phyloP scores from a whole-genome alignment of 2,113 vertebrate genomes.

The Sinocyclocheilus anshuiensis region DNA sequence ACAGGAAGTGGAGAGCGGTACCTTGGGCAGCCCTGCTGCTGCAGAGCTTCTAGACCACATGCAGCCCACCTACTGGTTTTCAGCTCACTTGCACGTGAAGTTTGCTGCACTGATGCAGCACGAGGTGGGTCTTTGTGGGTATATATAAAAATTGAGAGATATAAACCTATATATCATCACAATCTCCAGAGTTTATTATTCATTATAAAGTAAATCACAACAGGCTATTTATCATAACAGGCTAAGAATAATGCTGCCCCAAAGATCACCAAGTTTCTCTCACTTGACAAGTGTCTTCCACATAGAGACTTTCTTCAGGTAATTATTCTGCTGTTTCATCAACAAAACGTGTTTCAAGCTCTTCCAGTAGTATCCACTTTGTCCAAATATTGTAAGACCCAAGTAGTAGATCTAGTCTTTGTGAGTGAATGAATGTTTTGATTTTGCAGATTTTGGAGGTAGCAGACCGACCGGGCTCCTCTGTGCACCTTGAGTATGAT shows the following conservation, averaged over 20 bases:
- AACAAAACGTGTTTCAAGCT: background rate
- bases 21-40: slow-evolving; percentile 89
- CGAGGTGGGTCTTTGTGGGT: slow-evolving; percentile 69
- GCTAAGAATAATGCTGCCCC: slow-evolving; percentile 76
- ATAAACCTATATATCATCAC: background rate
- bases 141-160: background rate
- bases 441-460: slow-evolving; percentile 81
- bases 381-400: background rate
- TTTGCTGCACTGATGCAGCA: slow-evolving; percentile 95
- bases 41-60: slow-evolving; percentile 90
- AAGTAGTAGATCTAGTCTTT: background rate
- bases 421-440: slow-evolving; percentile 4
- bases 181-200: background rate
- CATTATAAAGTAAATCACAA: background rate
- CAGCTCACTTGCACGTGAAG: slow-evolving; percentile 96
- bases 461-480: slow-evolving; percentile 82
- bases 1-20: slow-evolving; percentile 92
- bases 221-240: slow-evolving; percentile 52
- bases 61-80: slow-evolving; percentile 95
- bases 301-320: slow-evolving; percentile 96
- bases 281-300: slow-evolving; percentile 96
- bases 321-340: slow-evolving; percentile 36
- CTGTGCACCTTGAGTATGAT: slow-evolving; percentile 87
- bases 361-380: background rate
- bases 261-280: slow-evolving; percentile 92